phyloP scores from a whole-genome alignment of 2,113 vertebrate genomes.

The Aix galericulata region DNA sequence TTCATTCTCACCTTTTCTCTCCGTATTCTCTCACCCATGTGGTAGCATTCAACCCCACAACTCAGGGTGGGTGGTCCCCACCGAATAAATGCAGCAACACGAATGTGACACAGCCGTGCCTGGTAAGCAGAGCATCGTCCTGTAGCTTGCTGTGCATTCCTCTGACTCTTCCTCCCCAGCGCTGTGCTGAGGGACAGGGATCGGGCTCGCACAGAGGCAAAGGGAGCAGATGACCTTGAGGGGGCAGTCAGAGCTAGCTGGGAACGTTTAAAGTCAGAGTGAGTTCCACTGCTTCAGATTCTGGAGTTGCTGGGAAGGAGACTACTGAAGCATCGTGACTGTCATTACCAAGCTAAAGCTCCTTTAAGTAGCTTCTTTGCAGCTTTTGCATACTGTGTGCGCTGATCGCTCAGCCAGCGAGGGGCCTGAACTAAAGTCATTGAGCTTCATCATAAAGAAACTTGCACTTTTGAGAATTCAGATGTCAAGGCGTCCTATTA shows the following conservation, averaged over 20 bases:
- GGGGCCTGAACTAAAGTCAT: background rate
- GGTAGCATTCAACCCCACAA: background rate
- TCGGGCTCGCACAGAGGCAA: background rate
- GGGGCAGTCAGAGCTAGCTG: background rate
- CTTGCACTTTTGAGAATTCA: background rate
- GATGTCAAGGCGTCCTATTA: background rate
- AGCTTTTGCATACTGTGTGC: background rate
- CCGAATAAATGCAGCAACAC: rapidly evolving
- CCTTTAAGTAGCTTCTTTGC: background rate
- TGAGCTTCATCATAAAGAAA: background rate
- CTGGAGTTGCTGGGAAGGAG: background rate
- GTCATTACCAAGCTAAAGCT: background rate
- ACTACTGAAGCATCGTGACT: background rate
- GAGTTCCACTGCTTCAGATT: background rate
- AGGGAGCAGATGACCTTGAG: background rate
- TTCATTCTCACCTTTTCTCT: background rate
- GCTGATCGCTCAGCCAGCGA: rapidly evolving
- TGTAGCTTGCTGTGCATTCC: background rate
- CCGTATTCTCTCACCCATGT: rapidly evolving
- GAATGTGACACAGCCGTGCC: rapidly evolving
- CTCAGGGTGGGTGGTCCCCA: background rate
- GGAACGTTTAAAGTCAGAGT: background rate
- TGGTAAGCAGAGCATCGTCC: background rate
- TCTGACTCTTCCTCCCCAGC: background rate
- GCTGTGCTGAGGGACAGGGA: background rate